Evolutionary conservation across 2,888 invertebrate genomes (phyloP).

Genomic region (Chymomyza caudatula): DNA sequence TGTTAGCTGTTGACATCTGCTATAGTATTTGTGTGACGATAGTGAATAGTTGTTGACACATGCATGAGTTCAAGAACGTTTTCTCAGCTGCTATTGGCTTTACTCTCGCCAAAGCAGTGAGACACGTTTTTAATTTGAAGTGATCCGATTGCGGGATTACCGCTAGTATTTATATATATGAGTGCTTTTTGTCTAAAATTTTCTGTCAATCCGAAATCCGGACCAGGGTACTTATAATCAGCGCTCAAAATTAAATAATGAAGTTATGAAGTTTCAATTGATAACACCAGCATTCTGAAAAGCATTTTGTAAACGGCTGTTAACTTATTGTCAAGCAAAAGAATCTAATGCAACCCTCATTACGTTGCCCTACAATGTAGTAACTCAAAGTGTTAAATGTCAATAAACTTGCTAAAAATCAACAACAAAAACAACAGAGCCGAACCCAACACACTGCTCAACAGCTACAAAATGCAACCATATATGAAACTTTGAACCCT

Average conservation of each 20-base stretch:
- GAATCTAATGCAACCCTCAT: neutral
- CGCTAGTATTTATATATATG: too few species aligned
- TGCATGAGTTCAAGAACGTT: too few species aligned
- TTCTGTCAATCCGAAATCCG: too few species aligned
- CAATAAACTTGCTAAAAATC: conserved; percentile 69
- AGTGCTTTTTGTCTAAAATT: too few species aligned
- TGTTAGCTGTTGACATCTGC: too few species aligned
- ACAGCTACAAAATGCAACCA: conserved; percentile 40
- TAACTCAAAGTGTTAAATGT: conserved; percentile 62
- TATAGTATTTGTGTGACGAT: too few species aligned
- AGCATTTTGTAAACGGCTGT: conserved; percentile 62
- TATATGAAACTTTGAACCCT: conserved; percentile 44
- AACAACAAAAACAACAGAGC: conserved; percentile 42
- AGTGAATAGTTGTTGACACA: too few species aligned
- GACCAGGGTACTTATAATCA: neutral
- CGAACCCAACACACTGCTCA: conserved; percentile 28
- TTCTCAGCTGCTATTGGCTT: too few species aligned
- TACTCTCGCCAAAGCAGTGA: too few species aligned
- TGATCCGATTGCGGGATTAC: too few species aligned
- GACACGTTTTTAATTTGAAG: too few species aligned
- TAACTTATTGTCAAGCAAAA: conserved; percentile 42
- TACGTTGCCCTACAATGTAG: neutral
- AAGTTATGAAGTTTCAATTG: neutral
- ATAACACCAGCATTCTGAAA: neutral
- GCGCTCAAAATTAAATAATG: neutral